Base-by-base conservation (phyloP, 2,888 invertebrate species). In the Merodon equestris region DNA sequence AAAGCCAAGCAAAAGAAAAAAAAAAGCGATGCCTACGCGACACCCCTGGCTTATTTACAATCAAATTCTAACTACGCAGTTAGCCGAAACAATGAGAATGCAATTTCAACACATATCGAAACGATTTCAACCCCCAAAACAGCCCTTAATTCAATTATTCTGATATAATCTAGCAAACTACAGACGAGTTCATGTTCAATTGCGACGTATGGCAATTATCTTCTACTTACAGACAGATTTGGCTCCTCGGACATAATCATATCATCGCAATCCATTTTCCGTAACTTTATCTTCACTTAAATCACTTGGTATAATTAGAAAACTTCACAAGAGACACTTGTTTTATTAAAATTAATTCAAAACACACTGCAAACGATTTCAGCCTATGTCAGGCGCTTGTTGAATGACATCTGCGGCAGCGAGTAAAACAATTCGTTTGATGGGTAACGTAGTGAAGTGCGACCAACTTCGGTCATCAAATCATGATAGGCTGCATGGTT, bases 171-270 rank as follows among this genome's bases (percentile, higher is more conserved):
- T n/a, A 15, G 9, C 13, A 1, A 53, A 45, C 18, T 7, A 45
- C n/a, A 45, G 10, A 17, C 45, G 18, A 54, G 19, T 27, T 14
- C 42, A n/a, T 54, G 38, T 9, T 10, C 34, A 47, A 15, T 2
- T 15, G 9, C 10, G 12, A 42, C n/a, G 9, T 19, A 1, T 10
- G 27, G 13, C 4, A 7, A 51, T 17, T 15, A 18, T 61, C 57
- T 27, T 60, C 4, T 61, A 84, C 86, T 83, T 83, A 87, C 88
- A 47, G 85, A 84, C 42, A 86, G 70, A 82, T 87, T 86, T 54
- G 86, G 85, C 63, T 88, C 88, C 17, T 88, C 88, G 0, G 86
- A 82, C 48, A 88, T 86, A 51, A 86, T 85, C 86, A 87, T 87
- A 73, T 87, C 87, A 50, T 87, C 87, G 64, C 86, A 86, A 82